phyloP scores from a whole-genome alignment of 1,140 invertebrate genomes.

The Liolophura sinensis region DNA sequence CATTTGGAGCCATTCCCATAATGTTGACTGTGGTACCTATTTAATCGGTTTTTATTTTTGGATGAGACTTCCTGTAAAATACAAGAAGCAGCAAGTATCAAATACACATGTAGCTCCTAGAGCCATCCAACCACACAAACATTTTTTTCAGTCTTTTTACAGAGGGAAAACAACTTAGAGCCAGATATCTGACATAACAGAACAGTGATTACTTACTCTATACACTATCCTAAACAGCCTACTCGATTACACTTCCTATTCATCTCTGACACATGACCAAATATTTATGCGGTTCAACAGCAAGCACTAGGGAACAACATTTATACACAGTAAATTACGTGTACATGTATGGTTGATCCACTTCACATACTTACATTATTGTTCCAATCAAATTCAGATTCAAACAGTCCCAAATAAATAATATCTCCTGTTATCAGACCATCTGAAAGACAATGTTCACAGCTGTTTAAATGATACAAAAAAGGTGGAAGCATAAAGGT shows the following conservation, averaged over 20 bases:
- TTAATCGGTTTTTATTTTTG: constrained; percentile 37
- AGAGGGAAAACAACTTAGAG: too few relatives aligned
- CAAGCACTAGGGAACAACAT: background rate
- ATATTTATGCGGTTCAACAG: too few relatives aligned
- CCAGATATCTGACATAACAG: too few relatives aligned
- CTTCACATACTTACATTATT: constrained; percentile 31
- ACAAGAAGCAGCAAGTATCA: constrained; percentile 6
- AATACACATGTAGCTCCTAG: constrained; percentile 1
- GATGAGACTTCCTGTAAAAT: constrained; percentile 25
- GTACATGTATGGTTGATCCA: too few relatives aligned
- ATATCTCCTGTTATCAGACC: constrained; percentile 57
- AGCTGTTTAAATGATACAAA: too few relatives aligned
- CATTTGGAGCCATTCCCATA: constrained; percentile 62
- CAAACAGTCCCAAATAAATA: constrained; percentile 60
- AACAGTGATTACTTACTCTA: too few relatives aligned
- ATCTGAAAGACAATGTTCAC: constrained; percentile 42
- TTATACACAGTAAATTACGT: constrained; percentile 12
- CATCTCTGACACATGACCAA: too few relatives aligned
- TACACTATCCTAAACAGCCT: too few relatives aligned
- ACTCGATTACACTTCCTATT: too few relatives aligned
- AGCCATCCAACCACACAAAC: background rate
- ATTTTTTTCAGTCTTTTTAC: too few relatives aligned
- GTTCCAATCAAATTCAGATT: constrained; percentile 61
- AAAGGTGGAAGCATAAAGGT: too few relatives aligned
- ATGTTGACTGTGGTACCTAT: constrained; percentile 60